Conservation (phyloP, 2,113 vertebrate species). For the Rhegmatorhina hoffmannsi region DNA sequence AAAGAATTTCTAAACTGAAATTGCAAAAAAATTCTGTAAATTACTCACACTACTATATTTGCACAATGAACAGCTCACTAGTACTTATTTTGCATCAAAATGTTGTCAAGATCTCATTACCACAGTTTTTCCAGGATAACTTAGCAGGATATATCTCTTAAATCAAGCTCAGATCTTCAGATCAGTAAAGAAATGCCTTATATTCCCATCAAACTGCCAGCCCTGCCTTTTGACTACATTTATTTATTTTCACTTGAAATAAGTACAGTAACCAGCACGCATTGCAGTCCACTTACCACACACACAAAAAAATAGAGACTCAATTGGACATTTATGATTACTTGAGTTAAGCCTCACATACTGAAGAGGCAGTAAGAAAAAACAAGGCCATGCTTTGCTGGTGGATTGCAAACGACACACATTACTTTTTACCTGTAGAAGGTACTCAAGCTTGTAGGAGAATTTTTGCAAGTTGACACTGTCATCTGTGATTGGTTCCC, state of each 20-base stretch:
- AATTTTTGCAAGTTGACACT: constrained; percentile 91
- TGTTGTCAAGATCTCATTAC: background rate
- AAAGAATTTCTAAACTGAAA: background rate
- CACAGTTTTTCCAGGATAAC: background rate
- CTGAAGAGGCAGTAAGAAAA: background rate
- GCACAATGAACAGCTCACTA: background rate
- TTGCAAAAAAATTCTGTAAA: background rate
- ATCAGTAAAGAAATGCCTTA: background rate
- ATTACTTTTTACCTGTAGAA: constrained; percentile 85
- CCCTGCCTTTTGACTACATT: background rate
- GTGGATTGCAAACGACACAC: background rate
- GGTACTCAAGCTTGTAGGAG: constrained; percentile 94
- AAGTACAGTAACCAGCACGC: background rate
- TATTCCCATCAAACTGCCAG: background rate
- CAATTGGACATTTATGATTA: background rate
- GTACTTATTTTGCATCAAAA: background rate
- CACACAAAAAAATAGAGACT: background rate
- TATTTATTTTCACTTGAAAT: background rate
- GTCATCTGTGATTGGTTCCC: constrained; percentile 92
- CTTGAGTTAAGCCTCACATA: background rate
- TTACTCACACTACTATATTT: background rate
- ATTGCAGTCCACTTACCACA: background rate
- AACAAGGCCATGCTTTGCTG: background rate
- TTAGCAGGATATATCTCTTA: background rate
- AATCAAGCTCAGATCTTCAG: background rate